Evolutionary conservation across 2,113 vertebrate genomes (phyloP).

Genomic region (Tragelaphus strepsiceros): DNA sequence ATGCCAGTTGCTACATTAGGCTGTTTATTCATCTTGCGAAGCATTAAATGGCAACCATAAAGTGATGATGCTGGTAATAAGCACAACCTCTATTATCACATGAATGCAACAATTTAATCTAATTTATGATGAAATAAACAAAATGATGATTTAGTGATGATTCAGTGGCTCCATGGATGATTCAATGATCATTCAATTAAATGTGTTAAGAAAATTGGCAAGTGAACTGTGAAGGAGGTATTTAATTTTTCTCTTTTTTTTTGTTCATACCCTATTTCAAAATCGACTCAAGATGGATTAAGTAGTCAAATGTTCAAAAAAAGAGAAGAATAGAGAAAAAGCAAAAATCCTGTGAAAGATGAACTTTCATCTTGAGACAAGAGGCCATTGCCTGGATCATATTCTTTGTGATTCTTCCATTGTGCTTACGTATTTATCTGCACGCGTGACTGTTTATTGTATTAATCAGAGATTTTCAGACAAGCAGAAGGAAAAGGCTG

Average conservation of each 20-base stretch:
- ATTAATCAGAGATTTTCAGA: background rate
- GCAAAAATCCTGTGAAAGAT: background rate
- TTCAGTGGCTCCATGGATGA: background rate
- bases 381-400: background rate
- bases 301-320: background rate
- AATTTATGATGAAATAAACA: background rate
- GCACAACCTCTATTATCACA: background rate
- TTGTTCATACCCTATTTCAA: background rate
- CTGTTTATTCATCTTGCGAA: background rate
- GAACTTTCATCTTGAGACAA: background rate
- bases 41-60: background rate
- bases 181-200: background rate
- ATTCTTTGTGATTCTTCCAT: background rate
- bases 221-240: background rate
- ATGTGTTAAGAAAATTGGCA: background rate
- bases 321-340: background rate
- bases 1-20: background rate
- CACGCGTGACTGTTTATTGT: background rate
- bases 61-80: background rate
- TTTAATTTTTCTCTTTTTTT: background rate
- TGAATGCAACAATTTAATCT: background rate
- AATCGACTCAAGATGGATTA: background rate
- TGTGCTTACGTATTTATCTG: background rate
- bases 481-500: background rate
- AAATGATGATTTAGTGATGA: background rate